Conservation (phyloP, 2,113 vertebrate species). For the Chunga burmeisteri region DNA sequence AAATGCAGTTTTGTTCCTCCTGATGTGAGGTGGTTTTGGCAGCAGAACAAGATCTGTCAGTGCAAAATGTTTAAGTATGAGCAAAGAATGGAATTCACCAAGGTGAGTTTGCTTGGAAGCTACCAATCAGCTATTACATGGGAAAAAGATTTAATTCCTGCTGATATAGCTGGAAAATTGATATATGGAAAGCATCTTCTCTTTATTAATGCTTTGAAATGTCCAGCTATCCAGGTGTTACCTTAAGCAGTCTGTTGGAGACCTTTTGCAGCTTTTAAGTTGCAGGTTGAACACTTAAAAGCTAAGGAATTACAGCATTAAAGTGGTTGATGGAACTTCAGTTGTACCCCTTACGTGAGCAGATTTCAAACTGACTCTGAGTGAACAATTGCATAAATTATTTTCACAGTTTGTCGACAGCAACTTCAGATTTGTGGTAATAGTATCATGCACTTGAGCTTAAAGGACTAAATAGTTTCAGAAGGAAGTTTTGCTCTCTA, state of each 20-base stretch:
- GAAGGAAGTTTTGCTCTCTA: not conserved
- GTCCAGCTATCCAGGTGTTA: not conserved
- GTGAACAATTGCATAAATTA: not conserved
- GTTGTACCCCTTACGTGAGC: not conserved
- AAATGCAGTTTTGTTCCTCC: not conserved
- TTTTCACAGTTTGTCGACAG: not conserved
- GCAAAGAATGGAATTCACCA: not conserved
- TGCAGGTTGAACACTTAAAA: not conserved
- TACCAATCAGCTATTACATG: not conserved
- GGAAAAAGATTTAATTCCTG: not conserved
- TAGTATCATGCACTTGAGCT: not conserved
- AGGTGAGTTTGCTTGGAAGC: not conserved
- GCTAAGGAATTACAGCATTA: not conserved
- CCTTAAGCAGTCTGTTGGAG: not conserved
- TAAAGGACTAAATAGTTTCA: not conserved
- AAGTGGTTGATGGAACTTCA: not conserved
- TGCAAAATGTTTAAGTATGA: not conserved
- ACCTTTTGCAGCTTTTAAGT: not conserved
- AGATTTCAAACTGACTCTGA: not conserved
- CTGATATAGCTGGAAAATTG: not conserved
- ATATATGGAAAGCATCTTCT: not conserved
- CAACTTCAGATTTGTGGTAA: not conserved
- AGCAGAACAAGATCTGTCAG: not conserved
- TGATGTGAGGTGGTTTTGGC: not conserved
- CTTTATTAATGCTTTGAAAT: not conserved